Percentiles rank a stretch among this genome's conserved stretches.
These are phyloP conservation scores for Laterallus jamaicensis DNA, from an alignment of 2,113 vertebrate genomes.

Conservation along the genomic window DNA sequence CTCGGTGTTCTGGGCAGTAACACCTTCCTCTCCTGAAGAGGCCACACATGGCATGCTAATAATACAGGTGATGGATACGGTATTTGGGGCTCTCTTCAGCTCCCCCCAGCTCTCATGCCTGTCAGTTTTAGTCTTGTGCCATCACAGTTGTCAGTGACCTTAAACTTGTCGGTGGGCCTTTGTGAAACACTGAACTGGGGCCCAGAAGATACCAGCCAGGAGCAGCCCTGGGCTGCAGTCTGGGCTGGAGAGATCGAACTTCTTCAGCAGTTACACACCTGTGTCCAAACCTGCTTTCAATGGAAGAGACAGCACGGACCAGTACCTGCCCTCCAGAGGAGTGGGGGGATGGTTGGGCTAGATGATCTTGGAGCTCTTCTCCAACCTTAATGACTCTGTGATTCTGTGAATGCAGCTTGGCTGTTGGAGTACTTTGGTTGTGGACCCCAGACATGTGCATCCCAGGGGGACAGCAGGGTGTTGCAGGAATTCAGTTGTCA, in stretches of 20 bases:
- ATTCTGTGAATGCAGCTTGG: not conserved
- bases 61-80: not conserved
- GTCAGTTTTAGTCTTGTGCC: not conserved
- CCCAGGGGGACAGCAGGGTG: fast-evolving
- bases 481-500: not conserved
- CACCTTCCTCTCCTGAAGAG: fast-evolving
- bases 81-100: not conserved
- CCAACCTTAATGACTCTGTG: no score
- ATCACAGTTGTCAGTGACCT: not conserved
- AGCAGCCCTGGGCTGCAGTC: not conserved
- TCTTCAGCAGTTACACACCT: not conserved
- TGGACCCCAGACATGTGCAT: not conserved
- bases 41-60: not conserved
- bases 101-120: not conserved
- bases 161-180: not conserved
- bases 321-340: not conserved
- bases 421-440: not conserved
- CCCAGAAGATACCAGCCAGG: not conserved
- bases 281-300: not conserved
- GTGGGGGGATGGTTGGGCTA: no score
- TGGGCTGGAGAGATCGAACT: not conserved
- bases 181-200: not conserved
- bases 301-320: not conserved
- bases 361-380: no score
- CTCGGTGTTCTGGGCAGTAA: not conserved